Conservation (phyloP, 1,140 invertebrate species). For the Drosophila ironensis region DNA sequence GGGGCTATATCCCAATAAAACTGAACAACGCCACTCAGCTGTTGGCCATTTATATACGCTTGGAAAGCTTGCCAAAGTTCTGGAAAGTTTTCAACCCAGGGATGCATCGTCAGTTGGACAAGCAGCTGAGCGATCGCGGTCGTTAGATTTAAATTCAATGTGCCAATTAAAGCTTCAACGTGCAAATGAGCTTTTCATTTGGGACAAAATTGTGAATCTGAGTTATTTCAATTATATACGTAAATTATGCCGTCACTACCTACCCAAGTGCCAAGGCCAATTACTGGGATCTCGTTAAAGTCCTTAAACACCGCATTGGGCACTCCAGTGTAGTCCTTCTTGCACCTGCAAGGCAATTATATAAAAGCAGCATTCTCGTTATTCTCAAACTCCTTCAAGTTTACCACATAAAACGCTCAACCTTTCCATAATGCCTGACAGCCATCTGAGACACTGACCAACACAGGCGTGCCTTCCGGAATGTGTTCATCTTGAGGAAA, state of each 20-base stretch:
- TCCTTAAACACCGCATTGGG: constrained; percentile 28
- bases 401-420: constrained; percentile 43
- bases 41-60: constrained; percentile 49
- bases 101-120: constrained; percentile 1
- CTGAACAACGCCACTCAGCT: constrained; percentile 46
- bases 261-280: constrained; percentile 55
- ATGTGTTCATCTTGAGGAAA: neutral
- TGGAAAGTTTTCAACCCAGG: constrained; percentile 35
- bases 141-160: constrained; percentile 6
- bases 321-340: neutral
- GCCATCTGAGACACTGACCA: neutral
- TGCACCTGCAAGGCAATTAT: constrained; percentile 5
- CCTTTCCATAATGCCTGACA: constrained; percentile 5
- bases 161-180: too few species aligned
- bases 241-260: constrained; percentile 37
- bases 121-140: constrained; percentile 30
- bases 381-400: neutral
- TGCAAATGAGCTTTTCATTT: too few species aligned
- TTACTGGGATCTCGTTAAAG: constrained; percentile 35
- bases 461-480: neutral
- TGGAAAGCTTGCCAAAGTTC: constrained; percentile 14
- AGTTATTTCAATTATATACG: too few species aligned
- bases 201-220: too few species aligned
- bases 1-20: neutral
- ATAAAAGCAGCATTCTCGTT: neutral